Conservation (phyloP, 2,888 invertebrate species). For the Metacarcinus magister region DNA sequence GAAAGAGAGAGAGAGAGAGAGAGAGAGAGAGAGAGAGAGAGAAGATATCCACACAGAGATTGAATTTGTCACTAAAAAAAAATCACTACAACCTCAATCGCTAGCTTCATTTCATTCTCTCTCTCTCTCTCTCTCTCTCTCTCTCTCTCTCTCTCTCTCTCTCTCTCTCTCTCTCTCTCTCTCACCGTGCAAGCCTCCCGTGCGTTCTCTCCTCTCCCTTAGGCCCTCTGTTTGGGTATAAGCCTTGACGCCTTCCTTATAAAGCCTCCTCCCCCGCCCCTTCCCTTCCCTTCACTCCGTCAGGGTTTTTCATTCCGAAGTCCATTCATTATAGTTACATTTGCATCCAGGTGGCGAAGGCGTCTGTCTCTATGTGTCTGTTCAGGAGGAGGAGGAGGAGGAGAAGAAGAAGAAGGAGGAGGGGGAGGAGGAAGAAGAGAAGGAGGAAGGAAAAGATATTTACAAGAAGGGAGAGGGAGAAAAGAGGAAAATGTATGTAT, state of each 20-base stretch:
- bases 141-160: too few species aligned
- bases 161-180: too few species aligned
- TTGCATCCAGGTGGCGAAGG: neutral
- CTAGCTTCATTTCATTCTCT: neutral
- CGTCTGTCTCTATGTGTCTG: too few species aligned
- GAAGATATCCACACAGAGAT: neutral
- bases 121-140: too few species aligned
- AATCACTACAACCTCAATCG: neutral
- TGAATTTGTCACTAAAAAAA: neutral
- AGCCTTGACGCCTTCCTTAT: neutral
- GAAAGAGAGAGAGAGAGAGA: neutral
- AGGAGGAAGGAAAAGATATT: neutral
- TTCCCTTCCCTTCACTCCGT: neutral
- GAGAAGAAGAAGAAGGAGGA: neutral
- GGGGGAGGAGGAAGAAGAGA: neutral
- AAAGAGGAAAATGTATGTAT: neutral
- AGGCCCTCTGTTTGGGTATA: neutral
- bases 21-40: neutral
- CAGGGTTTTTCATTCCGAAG: neutral
- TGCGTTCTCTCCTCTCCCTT: neutral
- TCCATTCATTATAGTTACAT: neutral
- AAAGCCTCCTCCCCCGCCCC: neutral
- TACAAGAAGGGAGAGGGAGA: neutral
- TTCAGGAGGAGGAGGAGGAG: too few species aligned
- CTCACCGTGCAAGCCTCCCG: too few species aligned